Evolutionary conservation across 2,888 invertebrate species (phyloP).

Genomic region (Hyposoter didymator): DNA sequence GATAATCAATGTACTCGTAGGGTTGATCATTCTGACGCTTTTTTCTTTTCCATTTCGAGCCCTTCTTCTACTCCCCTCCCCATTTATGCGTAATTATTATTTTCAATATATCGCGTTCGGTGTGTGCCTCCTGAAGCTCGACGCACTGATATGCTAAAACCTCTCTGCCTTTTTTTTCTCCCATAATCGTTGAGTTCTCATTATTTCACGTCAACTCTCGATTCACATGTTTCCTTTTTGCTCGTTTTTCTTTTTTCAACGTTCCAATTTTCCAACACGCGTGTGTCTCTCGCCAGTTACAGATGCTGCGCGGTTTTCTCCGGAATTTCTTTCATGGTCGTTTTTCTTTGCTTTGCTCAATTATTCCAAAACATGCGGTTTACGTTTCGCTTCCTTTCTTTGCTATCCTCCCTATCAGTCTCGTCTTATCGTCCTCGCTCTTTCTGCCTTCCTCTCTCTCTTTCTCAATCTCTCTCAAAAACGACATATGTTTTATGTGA

Average conservation of each 20-base stretch:
- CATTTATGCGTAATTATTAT: constrained; percentile 66
- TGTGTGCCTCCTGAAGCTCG: constrained; percentile 79
- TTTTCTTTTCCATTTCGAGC: constrained; percentile 25
- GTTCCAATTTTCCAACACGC: constrained; percentile 15
- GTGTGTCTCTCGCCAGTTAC: not conserved
- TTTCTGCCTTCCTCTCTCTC: not conserved
- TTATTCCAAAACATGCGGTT: not conserved
- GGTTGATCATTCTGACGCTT: not conserved
- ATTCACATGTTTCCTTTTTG: constrained; percentile 53
- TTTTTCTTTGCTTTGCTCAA: not conserved
- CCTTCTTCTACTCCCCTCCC: constrained; percentile 3
- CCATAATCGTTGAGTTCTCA: constrained; percentile 34
- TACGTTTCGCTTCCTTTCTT: not conserved
- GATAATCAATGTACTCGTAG: not conserved
- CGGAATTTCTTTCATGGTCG: not conserved
- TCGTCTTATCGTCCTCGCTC: not conserved
- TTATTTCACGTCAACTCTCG: not conserved
- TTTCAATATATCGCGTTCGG: constrained; percentile 75
- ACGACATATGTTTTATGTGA: constrained; percentile 54
- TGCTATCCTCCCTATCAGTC: not conserved
- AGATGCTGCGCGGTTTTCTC: constrained; percentile 30
- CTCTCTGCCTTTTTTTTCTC: constrained; percentile 58
- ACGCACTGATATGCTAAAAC: constrained; percentile 84
- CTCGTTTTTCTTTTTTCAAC: constrained; percentile 11
- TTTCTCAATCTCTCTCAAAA: constrained; percentile 30